phyloP scores from a whole-genome alignment of 2,113 vertebrate species.

The Rissa tridactyla region DNA sequence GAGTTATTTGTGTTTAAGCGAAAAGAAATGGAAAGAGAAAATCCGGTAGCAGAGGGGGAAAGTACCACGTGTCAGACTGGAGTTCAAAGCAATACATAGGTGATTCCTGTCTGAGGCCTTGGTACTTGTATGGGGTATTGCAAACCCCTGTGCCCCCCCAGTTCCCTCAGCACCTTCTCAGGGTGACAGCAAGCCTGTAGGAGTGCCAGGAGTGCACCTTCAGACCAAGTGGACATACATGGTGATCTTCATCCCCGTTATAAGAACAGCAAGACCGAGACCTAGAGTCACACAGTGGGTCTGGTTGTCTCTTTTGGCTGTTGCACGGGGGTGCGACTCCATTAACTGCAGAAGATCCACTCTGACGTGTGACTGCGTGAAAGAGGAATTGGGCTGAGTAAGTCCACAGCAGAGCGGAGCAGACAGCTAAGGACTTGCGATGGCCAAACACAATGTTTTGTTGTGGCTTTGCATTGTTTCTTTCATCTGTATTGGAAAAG shows the following conservation, averaged over 20 bases:
- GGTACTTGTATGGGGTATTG: not conserved
- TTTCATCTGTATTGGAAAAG: not conserved
- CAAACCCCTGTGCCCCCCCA: not conserved
- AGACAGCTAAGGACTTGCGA: not conserved
- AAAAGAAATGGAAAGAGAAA: not conserved
- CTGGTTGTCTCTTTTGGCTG: not conserved
- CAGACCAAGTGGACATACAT: not conserved
- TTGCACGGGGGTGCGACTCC: not conserved
- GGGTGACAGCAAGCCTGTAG: not conserved
- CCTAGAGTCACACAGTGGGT: not conserved
- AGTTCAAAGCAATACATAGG: not conserved
- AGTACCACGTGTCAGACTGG: fast-evolving
- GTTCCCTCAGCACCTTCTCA: not conserved
- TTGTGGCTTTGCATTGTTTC: not conserved
- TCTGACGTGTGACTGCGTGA: not conserved
- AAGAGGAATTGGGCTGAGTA: not conserved
- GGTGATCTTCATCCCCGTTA: not conserved
- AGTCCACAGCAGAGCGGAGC: not conserved
- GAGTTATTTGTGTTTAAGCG: not conserved
- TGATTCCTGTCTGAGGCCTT: not conserved
- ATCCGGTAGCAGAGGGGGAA: not conserved
- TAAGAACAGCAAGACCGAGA: not conserved
- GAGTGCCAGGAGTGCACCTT: not conserved
- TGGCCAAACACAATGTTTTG: not conserved
- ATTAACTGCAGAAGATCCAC: not conserved